Evolutionary conservation across 2,888 invertebrate species (phyloP), one percentile per base, ranked within the genome.

Genomic region (Meloe dianella): DNA sequence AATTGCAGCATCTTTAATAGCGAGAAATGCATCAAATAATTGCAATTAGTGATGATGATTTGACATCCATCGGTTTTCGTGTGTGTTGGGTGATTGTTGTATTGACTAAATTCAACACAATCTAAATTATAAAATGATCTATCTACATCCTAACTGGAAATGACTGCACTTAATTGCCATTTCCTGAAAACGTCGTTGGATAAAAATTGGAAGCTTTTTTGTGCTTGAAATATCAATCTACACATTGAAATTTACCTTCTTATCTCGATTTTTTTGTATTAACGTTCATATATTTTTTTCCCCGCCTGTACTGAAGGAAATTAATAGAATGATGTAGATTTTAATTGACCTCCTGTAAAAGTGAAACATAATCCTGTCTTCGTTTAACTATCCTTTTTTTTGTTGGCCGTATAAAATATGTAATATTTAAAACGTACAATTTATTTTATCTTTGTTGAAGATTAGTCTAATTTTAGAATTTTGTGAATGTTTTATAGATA

Each of bases 371-470:
- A 32, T 32, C 32, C 10, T 1, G 32, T 32, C 7, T 32, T 32
- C 7, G 32, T 32, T 32, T 7, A 10, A 32, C 7, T 32, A 41
- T 41, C 3, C 10, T 20, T 9, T 20, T 51, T 51, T 20, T 22
- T 20, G 2, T 9, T 20, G 10, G 20, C 10, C n/a, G 20, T 51
- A 20, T 24, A 6, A 24, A 54, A 24, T 54, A n/a, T n/a, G 24
- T 24, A 54, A 24, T 54, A 54, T 54, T 54, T 24, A 24, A 22
- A 54, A 54, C 54, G 24, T 54, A 24, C 4, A 22, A 1, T 24
- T 54, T 54, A 54, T 54, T 54, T 54, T 54, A 54, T 24, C 54
- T 54, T 54, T 54, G 54, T 54, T 54, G 24, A 54, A n/a, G 24
- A 54, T 54, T 24, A 54, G 54, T 12, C 24, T 54, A 24, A 54